Percentiles rank a stretch among this genome's conserved stretches.
Evolutionary conservation across 2,888 invertebrate species (phyloP).

Genomic region (Cyrtodaria siliqua): DNA sequence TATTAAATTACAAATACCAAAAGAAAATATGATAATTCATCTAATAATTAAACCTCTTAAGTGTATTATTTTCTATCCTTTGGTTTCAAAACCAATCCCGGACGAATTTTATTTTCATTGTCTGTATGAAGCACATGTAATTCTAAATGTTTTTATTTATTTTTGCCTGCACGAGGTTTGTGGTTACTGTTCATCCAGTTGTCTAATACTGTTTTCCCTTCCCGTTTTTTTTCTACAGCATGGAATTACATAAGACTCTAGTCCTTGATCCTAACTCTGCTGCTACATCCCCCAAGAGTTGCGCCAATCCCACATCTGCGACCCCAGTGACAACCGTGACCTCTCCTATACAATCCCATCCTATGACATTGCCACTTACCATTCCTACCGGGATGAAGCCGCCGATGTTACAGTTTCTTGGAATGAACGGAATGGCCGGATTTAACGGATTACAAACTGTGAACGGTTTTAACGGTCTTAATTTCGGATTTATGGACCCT

Average conservation of each 20-base stretch:
- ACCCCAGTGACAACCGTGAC: constrained; percentile 61
- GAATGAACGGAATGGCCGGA: constrained; percentile 47
- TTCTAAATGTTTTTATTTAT: constrained; percentile 14
- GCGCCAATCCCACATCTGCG: constrained; percentile 74
- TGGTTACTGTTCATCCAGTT: constrained; percentile 64
- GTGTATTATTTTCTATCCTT: too few relatives aligned
- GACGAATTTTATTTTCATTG: too few relatives aligned
- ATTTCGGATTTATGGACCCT: constrained; percentile 73
- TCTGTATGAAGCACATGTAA: too few relatives aligned
- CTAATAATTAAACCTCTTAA: too few relatives aligned
- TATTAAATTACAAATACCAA: too few relatives aligned
- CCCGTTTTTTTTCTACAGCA: constrained; percentile 83
- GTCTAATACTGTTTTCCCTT: constrained; percentile 79
- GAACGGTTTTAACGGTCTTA: constrained; percentile 52
- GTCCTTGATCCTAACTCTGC: constrained; percentile 84
- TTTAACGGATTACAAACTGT: constrained; percentile 34
- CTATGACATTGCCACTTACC: constrained; percentile 76
- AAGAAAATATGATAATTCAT: too few relatives aligned
- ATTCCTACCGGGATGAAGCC: constrained; percentile 91
- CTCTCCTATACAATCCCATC: constrained; percentile 78
- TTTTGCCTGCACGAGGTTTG: constrained; percentile 67
- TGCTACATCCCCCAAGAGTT: constrained; percentile 78
- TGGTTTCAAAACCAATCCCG: too few relatives aligned
- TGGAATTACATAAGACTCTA: constrained; percentile 85
- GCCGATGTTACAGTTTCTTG: constrained; percentile 87